A percentile compares a stretch with the other conserved stretches of the same genome.
phyloP scores from a whole-genome alignment of 2,888 invertebrate species.

The Elegia similella region DNA sequence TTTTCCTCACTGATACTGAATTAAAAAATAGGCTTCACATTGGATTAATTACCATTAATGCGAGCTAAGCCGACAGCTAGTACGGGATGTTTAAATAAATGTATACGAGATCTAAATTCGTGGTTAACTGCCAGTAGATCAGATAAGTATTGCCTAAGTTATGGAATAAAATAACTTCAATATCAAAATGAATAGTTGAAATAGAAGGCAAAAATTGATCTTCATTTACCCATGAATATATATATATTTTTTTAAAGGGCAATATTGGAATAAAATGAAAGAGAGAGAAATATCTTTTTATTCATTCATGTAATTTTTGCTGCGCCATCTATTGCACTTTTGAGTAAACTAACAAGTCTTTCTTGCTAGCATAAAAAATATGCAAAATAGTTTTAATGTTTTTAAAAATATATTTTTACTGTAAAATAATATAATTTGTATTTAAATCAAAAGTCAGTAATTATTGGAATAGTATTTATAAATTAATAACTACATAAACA shows the following conservation, averaged over 20 bases:
- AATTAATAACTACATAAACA: neutral
- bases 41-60: too few relatives aligned
- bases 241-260: neutral
- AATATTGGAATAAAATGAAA: neutral
- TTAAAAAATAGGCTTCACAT: too few relatives aligned
- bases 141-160: too few relatives aligned
- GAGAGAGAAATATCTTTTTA: constrained; percentile 6
- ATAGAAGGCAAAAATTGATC: neutral
- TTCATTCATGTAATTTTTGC: neutral
- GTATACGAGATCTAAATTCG: too few relatives aligned
- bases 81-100: too few relatives aligned
- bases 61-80: too few relatives aligned
- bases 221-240: neutral
- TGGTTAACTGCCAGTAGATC: too few relatives aligned
- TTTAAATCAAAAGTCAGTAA: neutral
- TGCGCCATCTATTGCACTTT: neutral
- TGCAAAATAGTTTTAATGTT: neutral
- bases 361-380: constrained; percentile 1
- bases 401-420: neutral
- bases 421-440: neutral
- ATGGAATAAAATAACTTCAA: too few relatives aligned
- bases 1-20: too few relatives aligned
- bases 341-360: neutral
- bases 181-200: too few relatives aligned
- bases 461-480: neutral